Percentiles rank a stretch among this genome's conserved stretches.
These are phyloP conservation scores for Hypotaenidia okinawae DNA, from an alignment of 2,797 vertebrate genomes.

Conservation along the genomic window DNA sequence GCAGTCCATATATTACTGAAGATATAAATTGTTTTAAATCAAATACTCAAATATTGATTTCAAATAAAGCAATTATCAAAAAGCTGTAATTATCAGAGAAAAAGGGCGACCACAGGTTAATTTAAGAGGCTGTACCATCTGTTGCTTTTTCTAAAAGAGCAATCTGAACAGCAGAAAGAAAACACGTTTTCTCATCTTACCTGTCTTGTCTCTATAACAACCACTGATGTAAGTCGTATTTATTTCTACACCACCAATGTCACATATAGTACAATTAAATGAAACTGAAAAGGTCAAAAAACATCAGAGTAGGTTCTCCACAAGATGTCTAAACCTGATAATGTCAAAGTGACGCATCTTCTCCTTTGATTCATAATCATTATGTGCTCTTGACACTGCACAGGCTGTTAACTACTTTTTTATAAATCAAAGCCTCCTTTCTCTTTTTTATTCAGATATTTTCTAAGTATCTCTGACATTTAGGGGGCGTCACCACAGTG, in stretches of 20 bases:
- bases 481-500: neutral
- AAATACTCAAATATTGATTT: neutral
- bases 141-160: conserved; percentile 37
- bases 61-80: neutral
- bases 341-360: conserved; percentile 73
- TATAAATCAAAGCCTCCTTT: conserved; percentile 23
- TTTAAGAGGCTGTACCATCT: conserved; percentile 16
- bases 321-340: conserved; percentile 66
- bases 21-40: neutral
- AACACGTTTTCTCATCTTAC: conserved; percentile 55
- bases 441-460: conserved; percentile 22
- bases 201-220: conserved; percentile 73
- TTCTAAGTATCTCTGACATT: conserved; percentile 49
- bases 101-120: neutral
- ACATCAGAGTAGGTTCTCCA: conserved; percentile 64
- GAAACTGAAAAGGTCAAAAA: conserved; percentile 76
- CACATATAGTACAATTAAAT: conserved; percentile 72
- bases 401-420: conserved; percentile 40
- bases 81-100: neutral
- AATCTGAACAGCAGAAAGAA: conserved; percentile 46
- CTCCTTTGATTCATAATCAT: conserved; percentile 67
- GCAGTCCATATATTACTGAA: neutral
- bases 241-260: conserved; percentile 66
- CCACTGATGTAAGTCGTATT: conserved; percentile 69
- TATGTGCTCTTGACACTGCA: conserved; percentile 51